Percentiles rank a stretch among this genome's conserved stretches.
phyloP scores from a whole-genome alignment of 2,888 invertebrate species.

The Coelogynopora nodosa region DNA sequence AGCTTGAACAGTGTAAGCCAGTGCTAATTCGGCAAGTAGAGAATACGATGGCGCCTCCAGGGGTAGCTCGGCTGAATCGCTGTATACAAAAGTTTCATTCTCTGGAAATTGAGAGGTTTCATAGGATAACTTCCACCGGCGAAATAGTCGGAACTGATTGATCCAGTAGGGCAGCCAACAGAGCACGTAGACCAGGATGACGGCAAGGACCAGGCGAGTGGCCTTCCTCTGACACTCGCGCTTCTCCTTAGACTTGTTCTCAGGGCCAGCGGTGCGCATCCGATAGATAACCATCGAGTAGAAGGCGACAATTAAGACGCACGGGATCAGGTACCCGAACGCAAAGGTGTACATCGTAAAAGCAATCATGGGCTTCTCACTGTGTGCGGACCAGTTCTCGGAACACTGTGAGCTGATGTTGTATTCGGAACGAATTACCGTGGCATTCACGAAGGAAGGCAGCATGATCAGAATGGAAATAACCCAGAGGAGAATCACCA shows the following conservation, averaged over 20 bases:
- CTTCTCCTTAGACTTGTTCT: slow-evolving; percentile 31
- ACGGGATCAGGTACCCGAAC: slow-evolving; percentile 34
- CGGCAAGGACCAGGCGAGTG: slow-evolving; percentile 35
- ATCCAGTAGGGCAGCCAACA: slow-evolving; percentile 42
- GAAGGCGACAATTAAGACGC: slow-evolving; percentile 1
- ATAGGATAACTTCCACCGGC: not conserved
- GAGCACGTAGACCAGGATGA: slow-evolving; percentile 33
- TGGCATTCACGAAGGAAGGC: slow-evolving; percentile 18
- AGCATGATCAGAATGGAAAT: slow-evolving; percentile 20
- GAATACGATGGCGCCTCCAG: not conserved
- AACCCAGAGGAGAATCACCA: slow-evolving; percentile 36
- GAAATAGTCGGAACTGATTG: not conserved
- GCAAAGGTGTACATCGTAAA: slow-evolving; percentile 31
- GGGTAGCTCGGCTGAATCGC: too few species aligned
- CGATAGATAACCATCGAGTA: slow-evolving; percentile 32
- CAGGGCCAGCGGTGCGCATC: slow-evolving; percentile 25
- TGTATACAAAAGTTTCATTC: not conserved
- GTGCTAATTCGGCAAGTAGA: not conserved
- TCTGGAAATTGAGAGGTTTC: not conserved
- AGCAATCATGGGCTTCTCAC: not conserved
- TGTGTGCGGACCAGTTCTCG: slow-evolving; percentile 7
- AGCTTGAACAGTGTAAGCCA: not conserved
- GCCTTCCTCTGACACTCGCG: not conserved
- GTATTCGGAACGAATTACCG: not conserved
- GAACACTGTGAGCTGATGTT: not conserved